phyloP scores from a whole-genome alignment of 2,797 vertebrate genomes.

The Caiman crocodilus region DNA sequence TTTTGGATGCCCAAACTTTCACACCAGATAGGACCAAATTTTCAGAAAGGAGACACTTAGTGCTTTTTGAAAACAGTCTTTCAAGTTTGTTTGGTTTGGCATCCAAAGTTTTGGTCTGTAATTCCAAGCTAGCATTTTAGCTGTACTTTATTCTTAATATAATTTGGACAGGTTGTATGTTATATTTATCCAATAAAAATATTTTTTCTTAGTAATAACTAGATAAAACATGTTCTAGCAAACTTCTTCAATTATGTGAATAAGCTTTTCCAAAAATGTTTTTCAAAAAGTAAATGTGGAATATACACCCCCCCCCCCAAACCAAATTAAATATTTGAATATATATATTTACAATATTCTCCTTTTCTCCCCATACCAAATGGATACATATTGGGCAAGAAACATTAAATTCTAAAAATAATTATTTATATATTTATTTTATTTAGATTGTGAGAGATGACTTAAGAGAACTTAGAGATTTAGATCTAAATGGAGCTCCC shows the following conservation, averaged over 20 bases:
- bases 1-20: neutral
- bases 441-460: constrained; percentile 94
- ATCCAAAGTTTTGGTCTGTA: neutral
- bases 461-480: constrained; percentile 91
- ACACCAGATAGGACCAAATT: neutral
- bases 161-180: neutral
- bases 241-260: neutral
- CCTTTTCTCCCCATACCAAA: too few species aligned
- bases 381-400: too few species aligned
- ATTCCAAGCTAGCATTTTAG: neutral
- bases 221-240: neutral
- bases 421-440: neutral
- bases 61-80: neutral
- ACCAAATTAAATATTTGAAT: too few species aligned
- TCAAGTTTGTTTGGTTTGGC: neutral
- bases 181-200: neutral
- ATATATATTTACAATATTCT: neutral
- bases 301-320: neutral
- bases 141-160: neutral
- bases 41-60: neutral
- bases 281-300: neutral
- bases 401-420: neutral
- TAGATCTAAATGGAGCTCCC: constrained; percentile 91
- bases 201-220: neutral
- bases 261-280: fast-evolving